Percentiles rank a stretch among this genome's conserved stretches.
phyloP scores from a whole-genome alignment of 2,797 vertebrate genomes.

The Margarornis squamiger region DNA sequence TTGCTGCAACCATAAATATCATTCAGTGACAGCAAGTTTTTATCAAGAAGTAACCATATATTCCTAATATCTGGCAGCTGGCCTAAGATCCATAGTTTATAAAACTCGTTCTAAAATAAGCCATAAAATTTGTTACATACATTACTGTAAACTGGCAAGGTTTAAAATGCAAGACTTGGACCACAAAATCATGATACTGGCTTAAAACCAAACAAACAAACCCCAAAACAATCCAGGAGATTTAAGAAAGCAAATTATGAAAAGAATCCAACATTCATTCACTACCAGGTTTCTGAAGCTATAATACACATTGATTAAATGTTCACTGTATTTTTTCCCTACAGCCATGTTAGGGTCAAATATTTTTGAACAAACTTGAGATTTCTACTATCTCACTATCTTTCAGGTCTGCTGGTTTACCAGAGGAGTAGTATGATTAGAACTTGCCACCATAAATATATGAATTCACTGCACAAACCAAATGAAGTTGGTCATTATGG shows the following conservation, averaged over 20 bases:
- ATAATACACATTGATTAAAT: background rate
- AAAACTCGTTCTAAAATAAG: conserved; percentile 16
- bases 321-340: background rate
- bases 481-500: background rate
- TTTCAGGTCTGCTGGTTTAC: background rate
- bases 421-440: background rate
- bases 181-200: background rate
- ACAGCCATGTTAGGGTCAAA: background rate
- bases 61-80: conserved; percentile 35
- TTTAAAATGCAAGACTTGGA: background rate
- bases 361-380: background rate
- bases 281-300: background rate
- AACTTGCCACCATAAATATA: background rate
- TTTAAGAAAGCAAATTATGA: conserved; percentile 4
- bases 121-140: background rate
- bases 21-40: background rate
- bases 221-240: background rate
- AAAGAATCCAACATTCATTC: background rate
- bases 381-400: background rate
- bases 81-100: background rate
- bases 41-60: conserved; percentile 19
- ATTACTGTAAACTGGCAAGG: background rate
- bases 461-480: background rate
- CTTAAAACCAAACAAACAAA: background rate
- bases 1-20: conserved; percentile 4